phyloP scores from a whole-genome alignment of 2,113 vertebrate species.

The Athene cunicularia region DNA sequence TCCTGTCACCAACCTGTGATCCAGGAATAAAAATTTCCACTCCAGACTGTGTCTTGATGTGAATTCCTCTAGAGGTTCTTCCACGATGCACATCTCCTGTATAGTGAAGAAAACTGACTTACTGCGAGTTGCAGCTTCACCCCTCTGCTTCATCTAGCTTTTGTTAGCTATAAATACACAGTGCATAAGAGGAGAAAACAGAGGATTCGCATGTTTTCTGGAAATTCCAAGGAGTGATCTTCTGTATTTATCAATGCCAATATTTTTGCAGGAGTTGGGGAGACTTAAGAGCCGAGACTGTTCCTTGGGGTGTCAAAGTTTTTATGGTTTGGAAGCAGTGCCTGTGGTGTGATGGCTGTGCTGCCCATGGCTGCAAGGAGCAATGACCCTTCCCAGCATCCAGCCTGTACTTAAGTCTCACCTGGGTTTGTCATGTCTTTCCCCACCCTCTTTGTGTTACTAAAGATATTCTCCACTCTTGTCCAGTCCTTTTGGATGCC shows the following conservation, averaged over 20 bases:
- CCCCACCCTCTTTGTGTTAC: background rate
- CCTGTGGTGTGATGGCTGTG: background rate
- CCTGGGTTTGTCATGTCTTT: background rate
- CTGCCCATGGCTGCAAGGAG: background rate
- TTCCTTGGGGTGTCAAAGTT: background rate
- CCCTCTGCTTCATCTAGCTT: background rate
- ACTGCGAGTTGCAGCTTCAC: background rate
- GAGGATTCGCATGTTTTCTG: background rate
- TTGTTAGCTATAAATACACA: background rate
- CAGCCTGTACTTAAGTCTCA: background rate
- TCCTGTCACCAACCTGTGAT: slow-evolving; percentile 81
- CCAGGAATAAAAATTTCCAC: slow-evolving; percentile 87
- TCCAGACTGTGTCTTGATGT: slow-evolving; percentile 86
- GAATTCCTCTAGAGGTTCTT: slow-evolving; percentile 84
- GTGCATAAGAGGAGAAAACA: background rate
- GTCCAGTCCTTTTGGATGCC: background rate
- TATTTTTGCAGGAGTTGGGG: slow-evolving; percentile 19
- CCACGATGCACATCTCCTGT: slow-evolving; percentile 83
- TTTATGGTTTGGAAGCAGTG: background rate
- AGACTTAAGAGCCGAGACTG: background rate
- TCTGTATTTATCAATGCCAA: slow-evolving; percentile 23
- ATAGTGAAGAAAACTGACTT: slow-evolving; percentile 36
- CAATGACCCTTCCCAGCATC: background rate
- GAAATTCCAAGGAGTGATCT: background rate
- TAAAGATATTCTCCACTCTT: background rate